A percentile compares a stretch with the other conserved stretches of the same genome.
Evolutionary conservation across 1,140 invertebrate genomes (phyloP).

Genomic region (Tenebrio molitor): DNA sequence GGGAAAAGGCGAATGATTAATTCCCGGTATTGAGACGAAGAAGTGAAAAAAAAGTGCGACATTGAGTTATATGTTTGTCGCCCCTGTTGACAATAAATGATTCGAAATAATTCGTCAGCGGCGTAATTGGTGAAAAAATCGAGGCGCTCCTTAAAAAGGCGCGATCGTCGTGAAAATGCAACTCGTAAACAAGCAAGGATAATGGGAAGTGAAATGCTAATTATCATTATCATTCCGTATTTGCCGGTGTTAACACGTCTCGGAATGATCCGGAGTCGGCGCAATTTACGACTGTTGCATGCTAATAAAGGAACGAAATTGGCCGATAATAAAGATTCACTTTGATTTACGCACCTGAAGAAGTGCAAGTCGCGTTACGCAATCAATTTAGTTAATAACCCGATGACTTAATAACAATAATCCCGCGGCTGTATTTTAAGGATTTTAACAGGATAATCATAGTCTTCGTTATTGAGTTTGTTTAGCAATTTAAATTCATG

Average conservation of each 20-base stretch:
- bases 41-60: not conserved
- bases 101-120: not conserved
- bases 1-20: not conserved
- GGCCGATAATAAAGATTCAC: not conserved
- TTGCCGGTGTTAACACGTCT: conserved; percentile 16
- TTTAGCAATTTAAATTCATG: conserved; percentile 36
- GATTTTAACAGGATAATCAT: conserved; percentile 37
- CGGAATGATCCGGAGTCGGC: conserved; percentile 2
- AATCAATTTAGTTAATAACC: conserved; percentile 35
- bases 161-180: not conserved
- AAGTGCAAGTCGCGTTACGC: conserved; percentile 7
- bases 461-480: conserved; percentile 21
- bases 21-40: not conserved
- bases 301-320: not conserved
- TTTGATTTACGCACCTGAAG: conserved; percentile 19
- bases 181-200: not conserved
- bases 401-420: conserved; percentile 35
- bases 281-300: not conserved
- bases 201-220: conserved; percentile 7
- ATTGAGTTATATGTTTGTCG: not conserved
- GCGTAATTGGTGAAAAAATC: not conserved
- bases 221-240: conserved; percentile 5
- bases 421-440: conserved; percentile 25
- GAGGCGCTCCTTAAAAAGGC: not conserved
- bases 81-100: not conserved